Base-by-base conservation (phyloP, 2,113 vertebrate genomes). In the Murina feae region DNA sequence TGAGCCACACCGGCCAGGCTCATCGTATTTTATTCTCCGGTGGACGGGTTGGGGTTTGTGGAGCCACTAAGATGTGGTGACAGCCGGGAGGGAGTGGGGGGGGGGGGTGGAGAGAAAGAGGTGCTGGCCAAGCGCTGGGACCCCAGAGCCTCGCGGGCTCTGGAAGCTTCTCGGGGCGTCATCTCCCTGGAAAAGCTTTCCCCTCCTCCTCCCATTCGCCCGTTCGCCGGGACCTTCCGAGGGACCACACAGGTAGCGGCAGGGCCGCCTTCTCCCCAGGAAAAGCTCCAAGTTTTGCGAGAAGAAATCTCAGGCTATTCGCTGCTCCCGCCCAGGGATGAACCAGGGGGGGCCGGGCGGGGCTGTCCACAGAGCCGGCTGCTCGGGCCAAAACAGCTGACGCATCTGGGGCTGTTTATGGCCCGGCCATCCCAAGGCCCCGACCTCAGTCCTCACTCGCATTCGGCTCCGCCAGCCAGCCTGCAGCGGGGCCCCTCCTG, bases 331-430 rank as follows among this genome's bases (percentile, higher is more conserved):
- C 87, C 86, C 20, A 11, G 68, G 85, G 78, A 82, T 55, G 65
- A 42, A 76, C 79, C 92, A 60, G 92, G 95, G 92, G 63, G 68
- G 84, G 60, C 89, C 74, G 44, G 76, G 72, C 58, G 71, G 51
- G 85, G 87, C 91, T 17, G 88, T 95, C 88, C 88, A 35, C 84
- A 30, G 66, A 89, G 68, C 91, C 69, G 66, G 75, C 94, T 82
- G 78, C 78, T 86, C 63, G 44, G 35, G 96, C 58, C 92, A 96
- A 92, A 96, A 96, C 95, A 96, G 75, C 87, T 97, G 97, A 96
- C 82, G 9, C 85, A 58, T 25, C n/a, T 37, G 39, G 86, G 53
- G 55, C 42, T 97, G 96, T 97, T 97, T 97, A 96, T 90, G 63
- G 85, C 78, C 74, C 39, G 37, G 9, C 8, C 81, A 37, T 71